A percentile compares a stretch with the other conserved stretches of the same genome.
These are phyloP conservation scores for Sebastes iracundus DNA, from an alignment of 2,797 vertebrate genomes.

Conservation along the genomic window DNA sequence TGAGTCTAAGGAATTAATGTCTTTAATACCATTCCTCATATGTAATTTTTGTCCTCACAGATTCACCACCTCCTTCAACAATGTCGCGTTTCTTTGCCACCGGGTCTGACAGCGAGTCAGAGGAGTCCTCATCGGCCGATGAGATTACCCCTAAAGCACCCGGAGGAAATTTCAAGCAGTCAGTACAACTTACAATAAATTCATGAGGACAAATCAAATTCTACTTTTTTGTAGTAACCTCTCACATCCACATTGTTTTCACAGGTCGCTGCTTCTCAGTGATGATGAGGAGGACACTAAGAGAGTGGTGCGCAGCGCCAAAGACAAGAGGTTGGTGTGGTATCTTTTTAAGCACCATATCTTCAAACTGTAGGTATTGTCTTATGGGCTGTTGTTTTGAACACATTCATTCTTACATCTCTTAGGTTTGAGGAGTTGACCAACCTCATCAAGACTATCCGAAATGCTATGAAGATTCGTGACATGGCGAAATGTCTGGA, in stretches of 20 bases:
- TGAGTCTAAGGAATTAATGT: neutral
- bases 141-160: slow-evolving; percentile 87
- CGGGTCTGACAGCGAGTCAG: slow-evolving; percentile 94
- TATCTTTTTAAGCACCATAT: neutral
- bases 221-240: neutral
- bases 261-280: slow-evolving; percentile 88
- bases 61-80: slow-evolving; percentile 27
- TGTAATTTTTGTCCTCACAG: slow-evolving; percentile 43
- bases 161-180: slow-evolving; percentile 90
- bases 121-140: slow-evolving; percentile 90
- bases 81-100: slow-evolving; percentile 97
- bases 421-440: slow-evolving; percentile 92
- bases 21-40: neutral
- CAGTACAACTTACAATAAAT: slow-evolving; percentile 61
- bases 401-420: neutral
- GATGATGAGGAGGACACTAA: slow-evolving; percentile 96
- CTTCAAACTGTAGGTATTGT: accelerated
- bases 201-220: neutral
- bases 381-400: neutral
- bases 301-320: slow-evolving; percentile 92
- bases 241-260: neutral
- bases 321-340: slow-evolving; percentile 88
- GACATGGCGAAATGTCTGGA: slow-evolving; percentile 94
- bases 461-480: slow-evolving; percentile 95
- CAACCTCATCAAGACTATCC: slow-evolving; percentile 93